A percentile compares a stretch with the other conserved stretches of the same genome.
Conservation (phyloP, 2,797 vertebrate species). For the Pampus argenteus region DNA sequence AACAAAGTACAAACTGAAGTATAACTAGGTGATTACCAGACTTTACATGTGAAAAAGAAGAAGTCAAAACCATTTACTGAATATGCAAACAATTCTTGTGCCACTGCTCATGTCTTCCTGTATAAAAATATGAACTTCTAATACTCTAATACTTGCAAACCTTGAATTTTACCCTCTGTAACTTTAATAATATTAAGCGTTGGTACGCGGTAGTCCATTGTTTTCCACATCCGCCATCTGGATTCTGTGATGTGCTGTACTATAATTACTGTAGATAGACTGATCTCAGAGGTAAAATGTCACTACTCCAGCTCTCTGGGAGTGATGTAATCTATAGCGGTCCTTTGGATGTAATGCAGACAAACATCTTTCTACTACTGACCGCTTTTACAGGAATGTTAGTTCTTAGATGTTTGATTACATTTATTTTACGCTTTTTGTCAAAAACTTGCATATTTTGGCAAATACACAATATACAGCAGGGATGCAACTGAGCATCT, state of each 20-base stretch:
- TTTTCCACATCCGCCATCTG: slow-evolving; percentile 2
- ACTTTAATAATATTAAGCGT: background rate
- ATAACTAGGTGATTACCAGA: background rate
- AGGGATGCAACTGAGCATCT: no score
- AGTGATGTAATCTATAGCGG: slow-evolving; percentile 5
- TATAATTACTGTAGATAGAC: background rate
- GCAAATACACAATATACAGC: no score
- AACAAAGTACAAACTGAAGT: background rate
- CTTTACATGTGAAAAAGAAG: background rate
- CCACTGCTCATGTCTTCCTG: background rate
- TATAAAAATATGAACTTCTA: background rate
- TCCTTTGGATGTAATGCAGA: slow-evolving; percentile 16
- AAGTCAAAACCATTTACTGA: background rate
- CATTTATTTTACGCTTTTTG: no score
- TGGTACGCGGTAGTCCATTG: background rate
- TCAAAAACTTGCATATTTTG: no score
- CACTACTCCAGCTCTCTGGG: background rate
- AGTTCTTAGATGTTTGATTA: no score
- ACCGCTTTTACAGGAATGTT: no score
- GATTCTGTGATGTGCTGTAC: slow-evolving; percentile 1
- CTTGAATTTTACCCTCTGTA: background rate
- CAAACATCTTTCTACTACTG: background rate
- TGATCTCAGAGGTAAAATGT: slow-evolving; percentile 9
- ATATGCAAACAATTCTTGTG: background rate
- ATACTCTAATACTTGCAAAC: background rate